A percentile compares a stretch with the other conserved stretches of the same genome.
Conservation (phyloP, 2,797 vertebrate genomes). For the Nasua narica region DNA sequence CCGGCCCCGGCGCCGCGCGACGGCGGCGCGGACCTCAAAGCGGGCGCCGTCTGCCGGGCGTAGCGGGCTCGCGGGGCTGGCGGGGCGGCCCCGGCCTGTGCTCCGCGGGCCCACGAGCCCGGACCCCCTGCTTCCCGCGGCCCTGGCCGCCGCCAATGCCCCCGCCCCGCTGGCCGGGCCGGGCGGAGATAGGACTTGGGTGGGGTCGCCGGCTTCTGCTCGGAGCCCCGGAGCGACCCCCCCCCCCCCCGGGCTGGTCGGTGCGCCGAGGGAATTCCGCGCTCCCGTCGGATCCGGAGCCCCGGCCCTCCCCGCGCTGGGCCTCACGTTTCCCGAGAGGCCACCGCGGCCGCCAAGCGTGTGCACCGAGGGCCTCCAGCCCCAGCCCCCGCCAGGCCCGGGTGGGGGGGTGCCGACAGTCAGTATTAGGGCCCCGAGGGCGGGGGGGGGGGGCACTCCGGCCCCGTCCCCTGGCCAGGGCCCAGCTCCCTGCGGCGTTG, state of each 20-base stretch:
- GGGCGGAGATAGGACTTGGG: background rate
- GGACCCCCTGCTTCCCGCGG: background rate
- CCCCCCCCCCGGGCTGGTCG: background rate
- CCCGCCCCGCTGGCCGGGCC: slow-evolving; percentile 63
- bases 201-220: background rate
- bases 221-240: background rate
- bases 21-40: slow-evolving; percentile 67
- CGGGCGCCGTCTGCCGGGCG: slow-evolving; percentile 66
- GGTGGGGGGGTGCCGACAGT: background rate
- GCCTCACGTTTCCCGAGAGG: background rate
- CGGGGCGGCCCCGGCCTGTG: background rate
- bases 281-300: background rate
- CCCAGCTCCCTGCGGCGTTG: background rate
- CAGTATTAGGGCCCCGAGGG: slow-evolving; percentile 49
- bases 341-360: background rate
- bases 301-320: background rate
- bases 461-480: background rate
- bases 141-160: background rate
- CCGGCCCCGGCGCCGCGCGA: slow-evolving; percentile 48
- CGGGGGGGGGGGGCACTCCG: background rate
- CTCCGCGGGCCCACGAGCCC: background rate
- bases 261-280: background rate
- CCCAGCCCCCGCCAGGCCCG: background rate
- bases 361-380: background rate
- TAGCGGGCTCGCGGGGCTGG: background rate